These are phyloP conservation scores for Auanema freiburgensis DNA, from an alignment of 2,888 invertebrate genomes.

Conservation along the genomic window DNA sequence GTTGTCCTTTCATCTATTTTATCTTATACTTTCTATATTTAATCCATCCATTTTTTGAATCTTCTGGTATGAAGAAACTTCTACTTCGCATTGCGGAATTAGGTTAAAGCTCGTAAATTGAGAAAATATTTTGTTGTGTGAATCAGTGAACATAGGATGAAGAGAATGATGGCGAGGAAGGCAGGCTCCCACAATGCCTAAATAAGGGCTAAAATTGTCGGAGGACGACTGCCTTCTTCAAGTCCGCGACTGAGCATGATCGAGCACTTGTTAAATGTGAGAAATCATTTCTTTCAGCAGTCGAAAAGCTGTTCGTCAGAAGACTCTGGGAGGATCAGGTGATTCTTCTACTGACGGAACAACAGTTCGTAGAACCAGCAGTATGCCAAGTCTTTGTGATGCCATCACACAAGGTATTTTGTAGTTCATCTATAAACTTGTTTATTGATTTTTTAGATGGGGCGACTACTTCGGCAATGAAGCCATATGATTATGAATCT, in stretches of 20 bases:
- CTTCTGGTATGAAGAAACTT: background rate
- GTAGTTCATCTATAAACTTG: background rate
- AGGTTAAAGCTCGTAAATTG: too few relatives aligned
- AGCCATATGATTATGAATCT: slow-evolving; percentile 61
- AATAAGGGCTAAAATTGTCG: too few relatives aligned
- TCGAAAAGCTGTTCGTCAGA: slow-evolving; percentile 57
- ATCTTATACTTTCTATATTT: background rate
- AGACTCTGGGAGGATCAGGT: slow-evolving; percentile 51
- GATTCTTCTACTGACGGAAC: slow-evolving; percentile 34
- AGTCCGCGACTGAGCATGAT: too few relatives aligned
- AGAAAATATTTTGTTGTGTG: too few relatives aligned
- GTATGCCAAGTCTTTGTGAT: slow-evolving; percentile 61
- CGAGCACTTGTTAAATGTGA: too few relatives aligned
- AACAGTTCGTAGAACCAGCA: slow-evolving; percentile 50
- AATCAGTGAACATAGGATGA: too few relatives aligned
- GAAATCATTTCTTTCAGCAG: slow-evolving; percentile 21
- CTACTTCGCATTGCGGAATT: too few relatives aligned
- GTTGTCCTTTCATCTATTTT: background rate
- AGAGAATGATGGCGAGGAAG: too few relatives aligned
- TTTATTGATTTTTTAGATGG: slow-evolving; percentile 5
- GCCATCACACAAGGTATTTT: slow-evolving; percentile 32
- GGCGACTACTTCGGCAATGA: slow-evolving; percentile 15
- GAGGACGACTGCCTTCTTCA: too few relatives aligned
- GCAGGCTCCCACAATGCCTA: too few relatives aligned
- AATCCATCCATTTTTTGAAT: slow-evolving; percentile 1